These are phyloP conservation scores for Ciona savignyi DNA, from an alignment of 23 tunicate species.

Conservation along the genomic window DNA sequence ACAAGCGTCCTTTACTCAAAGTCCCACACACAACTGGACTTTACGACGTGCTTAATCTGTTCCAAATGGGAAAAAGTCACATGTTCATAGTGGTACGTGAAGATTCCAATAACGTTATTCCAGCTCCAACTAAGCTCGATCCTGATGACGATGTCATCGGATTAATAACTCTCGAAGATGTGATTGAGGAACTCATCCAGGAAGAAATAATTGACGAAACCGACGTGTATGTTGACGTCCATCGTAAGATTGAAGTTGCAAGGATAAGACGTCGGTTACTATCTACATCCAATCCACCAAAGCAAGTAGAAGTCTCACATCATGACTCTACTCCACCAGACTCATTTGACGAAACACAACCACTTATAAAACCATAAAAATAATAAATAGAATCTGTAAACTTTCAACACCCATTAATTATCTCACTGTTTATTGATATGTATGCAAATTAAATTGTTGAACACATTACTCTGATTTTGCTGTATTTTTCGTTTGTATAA, in stretches of 20 bases:
- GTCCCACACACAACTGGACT: slow-evolving; percentile 40
- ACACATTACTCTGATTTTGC: background rate
- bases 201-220: slow-evolving; percentile 99
- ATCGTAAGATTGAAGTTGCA: slow-evolving; percentile 57
- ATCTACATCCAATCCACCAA: slow-evolving; percentile 8
- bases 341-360: slow-evolving; percentile 1
- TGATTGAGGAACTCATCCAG: slow-evolving; percentile 95
- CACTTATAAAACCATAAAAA: no score
- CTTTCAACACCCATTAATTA: no score
- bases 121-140: background rate
- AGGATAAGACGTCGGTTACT: slow-evolving; percentile 25
- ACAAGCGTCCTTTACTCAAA: slow-evolving; percentile 42
- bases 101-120: background rate
- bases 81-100: slow-evolving; percentile 57
- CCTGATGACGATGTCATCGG: slow-evolving; percentile 42
- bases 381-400: no score
- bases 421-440: no score
- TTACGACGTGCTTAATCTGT: slow-evolving; percentile 54
- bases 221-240: slow-evolving; percentile 70
- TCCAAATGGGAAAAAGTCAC: slow-evolving; percentile 84
- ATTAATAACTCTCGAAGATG: slow-evolving; percentile 91
- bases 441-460: no score
- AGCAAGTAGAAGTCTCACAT: no score
- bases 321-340: background rate
- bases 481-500: background rate